Base-by-base conservation (phyloP, 2,797 vertebrate species). In the Mus minutoides region DNA sequence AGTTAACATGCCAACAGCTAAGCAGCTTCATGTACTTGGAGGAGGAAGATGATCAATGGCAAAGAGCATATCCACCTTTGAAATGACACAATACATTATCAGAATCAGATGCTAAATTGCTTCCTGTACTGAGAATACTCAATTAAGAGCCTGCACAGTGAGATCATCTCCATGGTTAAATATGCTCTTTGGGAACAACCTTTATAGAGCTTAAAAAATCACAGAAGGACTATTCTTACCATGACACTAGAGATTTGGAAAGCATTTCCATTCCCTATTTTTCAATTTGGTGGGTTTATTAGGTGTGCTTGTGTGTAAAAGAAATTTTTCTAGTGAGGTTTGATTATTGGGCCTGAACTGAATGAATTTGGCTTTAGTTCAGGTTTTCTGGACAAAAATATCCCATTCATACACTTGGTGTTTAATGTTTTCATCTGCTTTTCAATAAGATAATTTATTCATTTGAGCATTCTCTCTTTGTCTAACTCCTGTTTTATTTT, bases 81-180 rank as follows among this genome's bases (percentile, higher is more conserved):
- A 97, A 98, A 94, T 97, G 88, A 96, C 73, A 96, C 90, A 56
- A 97, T 96, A 92, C 95, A 98, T 98, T 98, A 96, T 97, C 96
- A 96, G 95, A 97, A 96, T 97, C 96, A 98, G 97, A 98, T 96
- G 95, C 95, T 97, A 97, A 98, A 98, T 97, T 97, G 97, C 96
- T 97, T 98, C 94, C 95, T 97, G 97, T 97, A 96, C 92, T 88
- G 86, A 96, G 92, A 75, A n/a, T 64, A 95, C 93, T 96, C 95
- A 97, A 96, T 98, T 96, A 97, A 98, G 97, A 98, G 97, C 95
- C 88, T 97, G 86, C 40, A 90, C 19, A 96, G 95, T 97, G 98
- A 98, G 97, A 98, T 97, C 94, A 97, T 98, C 95, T 98, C 1
- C 67, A 97, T 96, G 91, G 96, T 96, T 98, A 98, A 98, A 98